Percentiles rank a stretch among this genome's conserved stretches.
Evolutionary conservation across 1,140 invertebrate species (phyloP).

Genomic region (Pomacea maculata): DNA sequence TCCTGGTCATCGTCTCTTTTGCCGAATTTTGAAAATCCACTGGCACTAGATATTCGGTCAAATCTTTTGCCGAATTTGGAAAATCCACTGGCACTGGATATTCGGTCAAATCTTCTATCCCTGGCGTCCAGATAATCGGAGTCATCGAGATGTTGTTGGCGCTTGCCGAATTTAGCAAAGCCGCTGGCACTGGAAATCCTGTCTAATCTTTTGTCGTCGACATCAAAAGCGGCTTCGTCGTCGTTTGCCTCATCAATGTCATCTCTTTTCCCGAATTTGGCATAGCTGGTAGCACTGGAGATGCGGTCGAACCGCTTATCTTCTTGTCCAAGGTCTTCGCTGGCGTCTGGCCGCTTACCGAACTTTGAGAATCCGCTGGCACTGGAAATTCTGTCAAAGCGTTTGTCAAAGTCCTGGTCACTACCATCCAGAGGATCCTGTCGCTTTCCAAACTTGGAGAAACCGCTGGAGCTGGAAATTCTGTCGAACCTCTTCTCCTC

Average conservation of each 20-base stretch:
- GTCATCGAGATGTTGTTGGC: background rate
- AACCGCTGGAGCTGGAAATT: slow-evolving; percentile 8
- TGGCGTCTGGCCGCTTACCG: background rate
- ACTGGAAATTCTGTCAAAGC: slow-evolving; percentile 9
- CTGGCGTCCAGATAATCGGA: too few species aligned
- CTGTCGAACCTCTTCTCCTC: background rate
- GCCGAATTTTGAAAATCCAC: background rate
- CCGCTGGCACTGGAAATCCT: background rate
- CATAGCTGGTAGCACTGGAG: background rate
- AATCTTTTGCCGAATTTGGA: background rate
- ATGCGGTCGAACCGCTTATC: background rate
- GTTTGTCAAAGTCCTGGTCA: background rate
- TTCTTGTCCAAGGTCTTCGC: background rate
- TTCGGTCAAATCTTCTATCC: slow-evolving; percentile 5
- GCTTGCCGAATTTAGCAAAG: background rate
- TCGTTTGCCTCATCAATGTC: background rate
- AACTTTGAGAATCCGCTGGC: background rate
- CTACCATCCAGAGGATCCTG: background rate
- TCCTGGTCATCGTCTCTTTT: background rate
- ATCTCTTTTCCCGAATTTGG: background rate
- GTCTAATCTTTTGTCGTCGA: slow-evolving; percentile 2
- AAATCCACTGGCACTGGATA: slow-evolving; percentile 8
- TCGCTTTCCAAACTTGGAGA: background rate
- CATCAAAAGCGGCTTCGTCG: too few species aligned
- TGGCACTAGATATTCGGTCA: background rate